Evolutionary conservation across 2,888 invertebrate species (phyloP).

Genomic region (Rhamphomyia laevipes): DNA sequence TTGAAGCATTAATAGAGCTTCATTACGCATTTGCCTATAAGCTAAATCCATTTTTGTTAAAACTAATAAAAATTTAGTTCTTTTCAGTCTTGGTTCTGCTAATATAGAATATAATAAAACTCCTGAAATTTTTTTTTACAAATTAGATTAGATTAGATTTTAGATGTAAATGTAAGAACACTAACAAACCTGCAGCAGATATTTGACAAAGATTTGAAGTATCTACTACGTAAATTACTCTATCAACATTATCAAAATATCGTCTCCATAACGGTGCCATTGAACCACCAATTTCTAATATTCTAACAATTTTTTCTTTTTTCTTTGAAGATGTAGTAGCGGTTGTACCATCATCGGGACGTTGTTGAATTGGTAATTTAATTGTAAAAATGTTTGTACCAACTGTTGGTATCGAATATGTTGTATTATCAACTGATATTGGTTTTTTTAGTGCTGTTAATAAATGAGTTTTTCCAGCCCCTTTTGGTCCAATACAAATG

Average conservation of each 20-base stretch:
- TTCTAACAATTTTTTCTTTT: constrained; percentile 42
- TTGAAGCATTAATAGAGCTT: constrained; percentile 72
- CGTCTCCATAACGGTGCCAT: constrained; percentile 75
- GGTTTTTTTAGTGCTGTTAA: constrained; percentile 59
- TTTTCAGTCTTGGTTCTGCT: constrained; percentile 56
- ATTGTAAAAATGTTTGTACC: constrained; percentile 67
- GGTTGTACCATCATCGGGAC: constrained; percentile 1
- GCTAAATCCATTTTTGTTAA: constrained; percentile 77
- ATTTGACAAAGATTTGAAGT: constrained; percentile 78
- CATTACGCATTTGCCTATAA: constrained; percentile 77
- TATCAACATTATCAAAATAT: constrained; percentile 53
- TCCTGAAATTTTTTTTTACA: constrained; percentile 44
- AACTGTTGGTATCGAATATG: constrained; percentile 66
- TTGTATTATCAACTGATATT: constrained; percentile 60
- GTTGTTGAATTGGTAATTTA: constrained; percentile 36
- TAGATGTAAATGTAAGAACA: not conserved
- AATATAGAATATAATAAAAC: constrained; percentile 66
- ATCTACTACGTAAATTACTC: constrained; percentile 71
- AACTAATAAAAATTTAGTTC: constrained; percentile 58
- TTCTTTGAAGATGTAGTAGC: constrained; percentile 26
- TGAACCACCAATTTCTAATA: constrained; percentile 68
- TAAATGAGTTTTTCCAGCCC: constrained; percentile 71
- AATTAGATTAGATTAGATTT: not conserved
- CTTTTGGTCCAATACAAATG: constrained; percentile 66
- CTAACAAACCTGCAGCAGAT: constrained; percentile 53